Conservation (phyloP, 1,140 invertebrate genomes). For the Ceratosolen solmsi region DNA sequence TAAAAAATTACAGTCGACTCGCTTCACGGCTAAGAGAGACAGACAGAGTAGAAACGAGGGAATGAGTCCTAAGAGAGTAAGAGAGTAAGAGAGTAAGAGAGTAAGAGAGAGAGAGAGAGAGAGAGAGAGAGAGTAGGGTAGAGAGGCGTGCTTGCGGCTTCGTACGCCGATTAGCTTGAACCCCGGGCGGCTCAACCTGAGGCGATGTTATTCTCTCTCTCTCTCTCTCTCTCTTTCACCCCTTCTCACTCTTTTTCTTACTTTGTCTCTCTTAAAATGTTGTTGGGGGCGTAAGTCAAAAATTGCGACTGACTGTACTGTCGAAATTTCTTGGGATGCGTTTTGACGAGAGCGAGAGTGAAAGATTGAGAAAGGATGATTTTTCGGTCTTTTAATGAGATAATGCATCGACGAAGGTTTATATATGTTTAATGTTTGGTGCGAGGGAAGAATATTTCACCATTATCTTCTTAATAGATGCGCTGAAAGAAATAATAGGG, state of each 20-base stretch:
- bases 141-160: conserved; percentile 59
- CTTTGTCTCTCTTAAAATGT: conserved; percentile 2
- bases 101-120: background rate
- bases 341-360: conserved; percentile 3
- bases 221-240: background rate
- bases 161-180: conserved; percentile 56
- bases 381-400: conserved; percentile 26
- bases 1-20: conserved; percentile 50
- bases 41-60: conserved; percentile 11
- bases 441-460: background rate
- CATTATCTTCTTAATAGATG: conserved; percentile 23
- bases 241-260: background rate
- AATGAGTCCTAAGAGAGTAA: background rate
- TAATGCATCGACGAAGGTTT: conserved; percentile 3
- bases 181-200: conserved; percentile 26
- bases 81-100: background rate
- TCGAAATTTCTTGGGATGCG: conserved; percentile 24
- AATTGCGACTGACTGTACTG: conserved; percentile 2
- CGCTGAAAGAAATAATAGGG: conserved; percentile 7
- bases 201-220: background rate
- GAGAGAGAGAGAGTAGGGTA: background rate
- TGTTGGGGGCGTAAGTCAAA: conserved; percentile 28
- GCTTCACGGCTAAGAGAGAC: conserved; percentile 20
- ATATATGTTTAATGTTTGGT: background rate
- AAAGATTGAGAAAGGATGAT: background rate